Conservation (phyloP, 30 jellyfish, hydroid and myxozoan species). For the Aurelia aurita region DNA sequence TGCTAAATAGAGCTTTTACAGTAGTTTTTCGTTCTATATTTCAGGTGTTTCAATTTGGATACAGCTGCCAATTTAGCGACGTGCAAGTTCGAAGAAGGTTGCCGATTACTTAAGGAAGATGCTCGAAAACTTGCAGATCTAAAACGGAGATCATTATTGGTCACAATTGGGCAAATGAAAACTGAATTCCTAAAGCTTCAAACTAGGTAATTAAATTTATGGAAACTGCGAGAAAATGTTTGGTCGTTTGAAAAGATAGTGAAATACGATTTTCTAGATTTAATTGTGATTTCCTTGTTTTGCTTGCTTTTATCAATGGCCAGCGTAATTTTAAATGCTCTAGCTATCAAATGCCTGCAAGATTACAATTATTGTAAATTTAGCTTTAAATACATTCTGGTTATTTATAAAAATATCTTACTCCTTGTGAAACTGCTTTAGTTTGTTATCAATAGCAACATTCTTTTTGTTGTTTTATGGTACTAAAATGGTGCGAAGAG, state of each 20-base stretch:
- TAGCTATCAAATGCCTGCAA: too few species aligned
- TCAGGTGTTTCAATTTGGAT: slow-evolving; percentile 76
- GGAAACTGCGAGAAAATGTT: background rate
- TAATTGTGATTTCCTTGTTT: too few species aligned
- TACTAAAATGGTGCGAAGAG: too few species aligned
- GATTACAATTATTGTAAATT: too few species aligned
- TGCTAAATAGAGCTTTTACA: too few species aligned
- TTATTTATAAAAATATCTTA: too few species aligned
- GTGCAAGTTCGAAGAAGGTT: slow-evolving; percentile 63
- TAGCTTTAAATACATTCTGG: too few species aligned
- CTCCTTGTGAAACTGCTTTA: too few species aligned
- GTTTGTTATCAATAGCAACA: too few species aligned
- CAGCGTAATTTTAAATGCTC: too few species aligned
- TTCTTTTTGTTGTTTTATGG: too few species aligned
- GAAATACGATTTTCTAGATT: background rate
- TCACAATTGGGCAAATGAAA: slow-evolving; percentile 80
- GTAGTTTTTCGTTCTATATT: background rate
- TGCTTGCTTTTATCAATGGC: too few species aligned
- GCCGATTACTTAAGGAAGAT: slow-evolving; percentile 43
- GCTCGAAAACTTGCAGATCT: slow-evolving; percentile 60
- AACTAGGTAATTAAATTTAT: slow-evolving; percentile 58
- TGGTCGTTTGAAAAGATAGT: background rate
- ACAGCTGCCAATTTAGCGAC: slow-evolving; percentile 87
- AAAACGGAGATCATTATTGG: slow-evolving; percentile 68
- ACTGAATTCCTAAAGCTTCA: slow-evolving; percentile 72